Base-by-base conservation (phyloP, 2,888 invertebrate genomes). In the Megalurothrips usitatus region DNA sequence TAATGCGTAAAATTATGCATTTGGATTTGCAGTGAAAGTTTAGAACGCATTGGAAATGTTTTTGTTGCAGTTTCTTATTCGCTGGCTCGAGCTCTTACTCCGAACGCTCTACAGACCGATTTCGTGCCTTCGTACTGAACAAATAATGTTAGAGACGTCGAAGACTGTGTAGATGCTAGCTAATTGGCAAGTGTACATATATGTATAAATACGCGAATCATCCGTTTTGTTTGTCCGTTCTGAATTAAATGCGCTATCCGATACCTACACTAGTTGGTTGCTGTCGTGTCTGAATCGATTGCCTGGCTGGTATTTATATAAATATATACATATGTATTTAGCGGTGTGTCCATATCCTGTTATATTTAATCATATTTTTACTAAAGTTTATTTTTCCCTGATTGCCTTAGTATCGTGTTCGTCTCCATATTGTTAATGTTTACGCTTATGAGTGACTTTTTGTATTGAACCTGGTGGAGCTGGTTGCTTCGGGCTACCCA, bases 311-410 rank as follows among this genome's bases (percentile, higher is more conserved):
- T 12, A 12, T 12, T 75, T 26, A 26, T 10, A 12, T 75, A 75
- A n/a, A n/a, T n/a, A n/a, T n/a, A n/a, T n/a, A n/a, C n/a, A n/a
- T n/a, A n/a, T n/a, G n/a, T 75, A 75, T 75, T 43, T 43, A 43
- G 34, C 68, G 23, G 10, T 12, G 23, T 75, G 68, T 75, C 26
- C 68, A 75, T 75, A 75, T 75, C 68, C 68, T 75, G 68, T 75
- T 23, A 75, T 23, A 75, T 75, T 75, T 75, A 23, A 26, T 26
- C 68, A 26, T 75, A 75, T 75, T 75, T 75, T 75, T 75, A 75
- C 23, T 75, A 26, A 26, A 12, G 68, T 75, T 75, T 75, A 75
- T 75, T 75, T 75, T 75, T 75, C 26, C 68, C 23, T 75, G 9
- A 26, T 26, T 68, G 68, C 11, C 23, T 68, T 23, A 23, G 11